Percentiles rank a stretch among this genome's conserved stretches.
Conservation (phyloP, 2,797 vertebrate species). For the Hydrocynus forskahlii region DNA sequence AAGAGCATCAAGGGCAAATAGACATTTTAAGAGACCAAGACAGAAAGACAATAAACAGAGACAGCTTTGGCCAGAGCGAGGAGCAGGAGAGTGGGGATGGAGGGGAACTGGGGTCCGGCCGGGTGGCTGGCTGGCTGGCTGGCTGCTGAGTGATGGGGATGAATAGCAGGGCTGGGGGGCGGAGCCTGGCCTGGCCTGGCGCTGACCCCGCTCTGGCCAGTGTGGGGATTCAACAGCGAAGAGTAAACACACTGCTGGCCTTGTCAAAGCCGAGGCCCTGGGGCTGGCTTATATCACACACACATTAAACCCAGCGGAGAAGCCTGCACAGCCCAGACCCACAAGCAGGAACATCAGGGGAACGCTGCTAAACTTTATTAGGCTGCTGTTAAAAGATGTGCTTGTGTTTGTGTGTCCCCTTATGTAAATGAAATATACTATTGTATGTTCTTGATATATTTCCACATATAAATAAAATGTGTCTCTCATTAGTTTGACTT, state of each 20-base stretch:
- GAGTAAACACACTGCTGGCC: conserved; percentile 62
- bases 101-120: conserved; percentile 23
- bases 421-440: not conserved
- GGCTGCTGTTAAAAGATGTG: conserved; percentile 25
- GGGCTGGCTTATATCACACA: conserved; percentile 58
- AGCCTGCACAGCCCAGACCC: conserved; percentile 31
- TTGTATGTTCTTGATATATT: too few species aligned
- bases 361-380: conserved; percentile 29
- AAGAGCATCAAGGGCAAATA: conserved; percentile 18
- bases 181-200: conserved; percentile 54
- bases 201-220: conserved; percentile 60
- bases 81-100: conserved; percentile 18
- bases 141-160: conserved; percentile 58
- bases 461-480: too few species aligned
- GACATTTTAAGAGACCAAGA: conserved; percentile 38
- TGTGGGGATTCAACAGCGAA: conserved; percentile 55
- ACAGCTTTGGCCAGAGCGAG: conserved; percentile 19
- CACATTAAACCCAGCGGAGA: conserved; percentile 54
- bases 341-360: conserved; percentile 47
- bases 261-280: conserved; percentile 57
- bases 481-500: too few species aligned
- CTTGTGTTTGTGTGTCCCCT: conserved; percentile 6
- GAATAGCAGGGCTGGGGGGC: conserved; percentile 58
- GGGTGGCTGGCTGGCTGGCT: conserved; percentile 3
- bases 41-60: conserved; percentile 47